phyloP scores from a whole-genome alignment of 1,140 invertebrate species.

The Trissolcus basalis region DNA sequence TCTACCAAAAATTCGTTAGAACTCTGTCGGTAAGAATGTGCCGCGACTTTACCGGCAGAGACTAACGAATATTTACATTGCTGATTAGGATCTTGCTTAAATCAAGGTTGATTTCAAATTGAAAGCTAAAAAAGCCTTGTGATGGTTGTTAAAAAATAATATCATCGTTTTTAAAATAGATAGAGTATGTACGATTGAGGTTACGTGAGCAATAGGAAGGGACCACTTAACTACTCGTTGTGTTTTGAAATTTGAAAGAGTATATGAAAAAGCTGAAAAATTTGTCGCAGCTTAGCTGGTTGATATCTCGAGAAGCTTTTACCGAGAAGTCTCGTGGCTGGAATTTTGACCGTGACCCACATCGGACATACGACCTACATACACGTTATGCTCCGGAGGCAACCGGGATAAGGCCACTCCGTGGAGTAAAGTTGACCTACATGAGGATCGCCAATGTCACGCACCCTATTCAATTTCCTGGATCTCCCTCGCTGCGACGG shows the following conservation, averaged over 20 bases:
- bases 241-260: too few species aligned
- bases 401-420: slow-evolving; percentile 59
- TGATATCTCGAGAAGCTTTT: slow-evolving; percentile 40
- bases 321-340: slow-evolving; percentile 43
- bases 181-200: too few species aligned
- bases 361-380: slow-evolving; percentile 64
- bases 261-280: slow-evolving; percentile 11
- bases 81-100: too few species aligned
- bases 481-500: slow-evolving; percentile 37
- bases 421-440: slow-evolving; percentile 67
- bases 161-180: too few species aligned
- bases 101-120: too few species aligned
- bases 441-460: slow-evolving; percentile 62
- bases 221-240: too few species aligned
- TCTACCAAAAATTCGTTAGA: neutral
- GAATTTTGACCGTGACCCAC: slow-evolving; percentile 68
- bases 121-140: too few species aligned
- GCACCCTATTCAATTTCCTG: slow-evolving; percentile 56
- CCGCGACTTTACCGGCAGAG: too few species aligned
- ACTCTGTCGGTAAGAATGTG: neutral
- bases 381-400: slow-evolving; percentile 37
- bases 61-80: too few species aligned
- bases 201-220: too few species aligned
- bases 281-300: slow-evolving; percentile 23
- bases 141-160: too few species aligned